Evolutionary conservation across 2,888 invertebrate species (phyloP), one percentile per base, ranked within the genome.

Genomic region (Willowsia nigromaculata): DNA sequence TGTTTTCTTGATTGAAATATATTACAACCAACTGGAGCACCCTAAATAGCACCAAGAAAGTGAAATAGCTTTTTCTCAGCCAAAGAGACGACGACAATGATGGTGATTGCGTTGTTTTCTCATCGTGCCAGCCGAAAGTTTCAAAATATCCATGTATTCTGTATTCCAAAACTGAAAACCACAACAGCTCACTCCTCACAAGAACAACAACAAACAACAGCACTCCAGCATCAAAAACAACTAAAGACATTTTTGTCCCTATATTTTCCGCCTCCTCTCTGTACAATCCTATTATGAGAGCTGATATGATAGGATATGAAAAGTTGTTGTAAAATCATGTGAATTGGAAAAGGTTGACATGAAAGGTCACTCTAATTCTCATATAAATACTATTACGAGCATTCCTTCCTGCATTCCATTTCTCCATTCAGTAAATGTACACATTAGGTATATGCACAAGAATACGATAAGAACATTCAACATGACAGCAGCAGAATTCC

Each of bases 291-390:
- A 27, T 25, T 62, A 30, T 27, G 62, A 27, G 13, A n/a, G n/a
- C n/a, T 62, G 62, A 30, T 62, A 30, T 56, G 56, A 56, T 22
- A 22, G 62, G 11, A 30, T 27, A 30, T 27, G 62, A 27, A 62
- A 62, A 62, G 62, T 18, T 56, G 53, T 56, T 22, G 53, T 62
- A 62, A 62, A 65, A 65, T 65, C 37, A 65, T 18, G 65, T 37
- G 33, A 65, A 37, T 65, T 33, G 65, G 65, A 84, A 83, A 84
- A 71, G 71, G 84, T 84, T 84, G 84, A 84, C 84, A 84, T 30
- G 40, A 84, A 84, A 84, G 84, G 84, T 84, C 84, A 65, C 4
- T 65, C 65, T 65, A 4, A 15, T 40, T 40, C 18, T 62, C 30
- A 30, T 62, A 27, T 6, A 50, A 50, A 30, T 30, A 13, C 27